Conservation (phyloP, 2,888 invertebrate species). For the Leptothorax acervorum region DNA sequence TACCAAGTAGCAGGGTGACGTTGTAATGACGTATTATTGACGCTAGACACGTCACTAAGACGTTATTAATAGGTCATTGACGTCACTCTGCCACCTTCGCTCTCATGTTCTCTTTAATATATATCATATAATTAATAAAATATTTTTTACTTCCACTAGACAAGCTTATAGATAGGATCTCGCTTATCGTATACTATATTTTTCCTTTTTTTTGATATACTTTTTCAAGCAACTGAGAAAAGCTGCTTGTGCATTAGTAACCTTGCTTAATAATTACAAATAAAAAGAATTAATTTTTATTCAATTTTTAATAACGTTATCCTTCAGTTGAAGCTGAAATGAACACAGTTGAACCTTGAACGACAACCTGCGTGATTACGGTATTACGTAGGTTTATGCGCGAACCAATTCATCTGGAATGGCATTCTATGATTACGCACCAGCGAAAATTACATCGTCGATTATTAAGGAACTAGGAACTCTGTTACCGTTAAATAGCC, state of each 20-base stretch:
- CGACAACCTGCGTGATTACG: neutral
- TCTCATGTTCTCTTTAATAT: neutral
- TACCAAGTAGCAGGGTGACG: too few relatives aligned
- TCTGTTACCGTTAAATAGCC: slow-evolving; percentile 24
- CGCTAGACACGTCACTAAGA: too few relatives aligned
- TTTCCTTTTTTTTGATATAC: neutral
- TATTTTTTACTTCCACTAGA: neutral
- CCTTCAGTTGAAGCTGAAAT: neutral
- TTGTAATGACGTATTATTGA: too few relatives aligned
- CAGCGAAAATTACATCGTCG: slow-evolving; percentile 8
- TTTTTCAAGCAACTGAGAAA: neutral
- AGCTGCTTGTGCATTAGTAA: neutral
- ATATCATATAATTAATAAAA: neutral
- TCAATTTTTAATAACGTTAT: slow-evolving; percentile 12
- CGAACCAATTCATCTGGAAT: slow-evolving; percentile 4
- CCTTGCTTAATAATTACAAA: neutral
- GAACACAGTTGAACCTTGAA: slow-evolving; percentile 9
- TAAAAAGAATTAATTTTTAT: neutral
- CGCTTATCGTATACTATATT: too few relatives aligned
- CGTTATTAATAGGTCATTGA: too few relatives aligned
- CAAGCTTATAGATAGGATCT: neutral
- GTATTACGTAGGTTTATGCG: slow-evolving; percentile 15
- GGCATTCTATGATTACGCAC: slow-evolving; percentile 20
- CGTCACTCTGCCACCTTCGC: too few relatives aligned
- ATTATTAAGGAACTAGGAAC: slow-evolving; percentile 31